Percentiles rank a stretch among this genome's conserved stretches.
phyloP scores from a whole-genome alignment of 2,113 vertebrate species.

The Microcebus murinus region DNA sequence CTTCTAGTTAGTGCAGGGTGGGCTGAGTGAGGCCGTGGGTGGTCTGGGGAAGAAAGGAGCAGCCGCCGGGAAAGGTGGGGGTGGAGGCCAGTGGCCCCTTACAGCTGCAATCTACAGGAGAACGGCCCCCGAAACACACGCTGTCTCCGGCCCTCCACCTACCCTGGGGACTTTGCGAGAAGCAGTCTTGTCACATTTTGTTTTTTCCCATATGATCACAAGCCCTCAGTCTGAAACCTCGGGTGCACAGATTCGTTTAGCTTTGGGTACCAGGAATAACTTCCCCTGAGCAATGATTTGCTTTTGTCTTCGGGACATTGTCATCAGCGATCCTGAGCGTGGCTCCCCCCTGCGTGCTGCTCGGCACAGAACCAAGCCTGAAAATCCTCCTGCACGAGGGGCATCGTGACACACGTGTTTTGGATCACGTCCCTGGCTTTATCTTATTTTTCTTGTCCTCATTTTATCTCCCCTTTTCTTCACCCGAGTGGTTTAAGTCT shows the following conservation, averaged over 20 bases:
- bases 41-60: background rate
- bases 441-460: background rate
- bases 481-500: background rate
- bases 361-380: background rate
- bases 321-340: background rate
- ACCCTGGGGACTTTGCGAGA: background rate
- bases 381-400: background rate
- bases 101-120: no score
- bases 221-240: background rate
- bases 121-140: background rate
- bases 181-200: no score
- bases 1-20: background rate
- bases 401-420: rapidly evolving
- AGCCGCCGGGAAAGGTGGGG: background rate
- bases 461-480: background rate
- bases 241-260: rapidly evolving
- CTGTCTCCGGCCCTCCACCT: no score
- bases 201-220: no score
- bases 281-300: background rate
- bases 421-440: background rate
- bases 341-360: background rate
- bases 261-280: background rate
- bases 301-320: background rate
- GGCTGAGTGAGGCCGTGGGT: no score
- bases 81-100: background rate